A percentile compares a stretch with the other conserved stretches of the same genome.
These are phyloP conservation scores for Serinus canaria DNA, from an alignment of 2,113 vertebrate genomes.

Conservation along the genomic window DNA sequence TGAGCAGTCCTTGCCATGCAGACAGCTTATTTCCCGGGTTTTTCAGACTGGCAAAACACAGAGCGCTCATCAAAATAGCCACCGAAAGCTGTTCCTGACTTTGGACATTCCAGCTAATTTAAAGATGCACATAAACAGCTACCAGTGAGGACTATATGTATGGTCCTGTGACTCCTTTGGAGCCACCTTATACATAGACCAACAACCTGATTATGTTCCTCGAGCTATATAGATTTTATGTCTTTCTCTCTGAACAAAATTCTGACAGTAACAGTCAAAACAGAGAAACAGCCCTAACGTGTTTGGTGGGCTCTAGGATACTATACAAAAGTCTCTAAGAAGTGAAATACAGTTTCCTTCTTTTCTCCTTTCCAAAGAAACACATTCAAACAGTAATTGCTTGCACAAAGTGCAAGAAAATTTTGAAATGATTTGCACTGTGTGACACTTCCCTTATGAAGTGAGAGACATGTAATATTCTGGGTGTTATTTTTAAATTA, in stretches of 20 bases:
- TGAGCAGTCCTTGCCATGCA: not conserved
- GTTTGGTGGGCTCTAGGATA: not conserved
- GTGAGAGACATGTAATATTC: not conserved
- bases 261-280: not conserved
- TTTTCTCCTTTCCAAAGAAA: not conserved
- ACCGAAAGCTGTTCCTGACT: not conserved
- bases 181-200: not conserved
- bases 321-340: not conserved
- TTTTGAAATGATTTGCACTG: not conserved
- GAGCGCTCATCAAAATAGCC: not conserved
- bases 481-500: not conserved
- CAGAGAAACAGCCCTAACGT: not conserved
- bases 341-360: not conserved
- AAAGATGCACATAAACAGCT: not conserved
- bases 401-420: not conserved
- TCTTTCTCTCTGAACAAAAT: not conserved
- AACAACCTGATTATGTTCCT: not conserved
- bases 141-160: not conserved
- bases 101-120: not conserved
- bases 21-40: not conserved
- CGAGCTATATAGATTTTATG: not conserved
- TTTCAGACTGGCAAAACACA: not conserved
- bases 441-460: not conserved
- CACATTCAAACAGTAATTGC: not conserved
- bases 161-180: not conserved